Base-by-base conservation (phyloP, 2,888 invertebrate species). In the Arge pagana region DNA sequence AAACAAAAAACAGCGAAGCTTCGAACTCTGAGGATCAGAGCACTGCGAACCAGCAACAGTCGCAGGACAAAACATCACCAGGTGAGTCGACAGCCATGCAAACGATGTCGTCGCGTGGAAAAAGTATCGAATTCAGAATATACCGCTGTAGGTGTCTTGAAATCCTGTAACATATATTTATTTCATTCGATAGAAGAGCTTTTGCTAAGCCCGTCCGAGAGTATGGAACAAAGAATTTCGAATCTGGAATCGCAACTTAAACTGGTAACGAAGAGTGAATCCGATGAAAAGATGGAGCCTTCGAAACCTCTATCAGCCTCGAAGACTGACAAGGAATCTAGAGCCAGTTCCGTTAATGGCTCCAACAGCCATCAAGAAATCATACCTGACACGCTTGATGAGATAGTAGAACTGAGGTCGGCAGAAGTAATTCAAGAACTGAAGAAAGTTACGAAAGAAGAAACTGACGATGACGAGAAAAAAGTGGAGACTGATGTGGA, bases 221-320 rank as follows among this genome's bases (percentile, higher is more conserved):
- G 63, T 31, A 31, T 60, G 26, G 60, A 65, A 19, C 61, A 57
- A 11, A 57, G 56, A 41, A 16, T 61, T 4, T 54, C 59, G 4
- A 48, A 53, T 33, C 54, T 41, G n/a, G 60, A 59, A 23, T 30
- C 19, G 4, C 19, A 39, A 3, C 16, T 55, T 19, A 59, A 67
- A 56, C 56, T 49, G 23, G 16, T 16, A 35, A 8, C 24, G 10
- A 15, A n/a, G 6, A 24, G 23, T 16, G 45, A 45, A n/a, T 3
- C 6, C 8, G 35, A 15, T 8, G 54, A 54, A 18, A 43, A 50
- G 28, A 48, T 42, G 5, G 33, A 52, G 24, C 23, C 51, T 11
- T 51, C 48, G 30, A 26, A 35, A 8, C 48, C 43, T 4, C 33
- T 35, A 5, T n/a, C 33, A 2, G 30, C 23, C 24, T 35, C 45